A percentile compares a stretch with the other conserved stretches of the same genome.
Conservation (phyloP, 2,888 invertebrate genomes). For the Aphidius colemani region DNA sequence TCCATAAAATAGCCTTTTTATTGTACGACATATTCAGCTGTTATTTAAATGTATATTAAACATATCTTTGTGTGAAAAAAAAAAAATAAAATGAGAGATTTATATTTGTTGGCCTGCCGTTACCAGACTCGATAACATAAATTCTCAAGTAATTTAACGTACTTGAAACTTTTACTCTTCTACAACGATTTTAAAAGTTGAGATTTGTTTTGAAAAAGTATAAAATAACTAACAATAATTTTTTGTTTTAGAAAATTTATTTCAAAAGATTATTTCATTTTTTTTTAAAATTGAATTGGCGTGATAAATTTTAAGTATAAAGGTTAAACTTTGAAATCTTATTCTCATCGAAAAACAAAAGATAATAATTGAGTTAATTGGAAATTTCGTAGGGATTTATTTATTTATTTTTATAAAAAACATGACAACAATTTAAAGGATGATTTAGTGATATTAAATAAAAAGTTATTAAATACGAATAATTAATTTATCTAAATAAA, state of each 20-base stretch:
- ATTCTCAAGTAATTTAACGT: not conserved
- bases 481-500: no score
- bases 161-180: not conserved
- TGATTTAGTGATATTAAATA: no score
- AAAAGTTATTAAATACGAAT: no score
- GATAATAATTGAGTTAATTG: not conserved
- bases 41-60: no score
- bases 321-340: not conserved
- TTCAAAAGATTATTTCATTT: not conserved
- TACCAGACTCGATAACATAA: constrained; percentile 13
- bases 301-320: not conserved
- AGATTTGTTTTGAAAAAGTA: not conserved
- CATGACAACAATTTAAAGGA: no score
- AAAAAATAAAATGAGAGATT: not conserved
- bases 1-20: no score
- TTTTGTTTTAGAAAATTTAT: no score
- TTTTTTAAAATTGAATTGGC: not conserved
- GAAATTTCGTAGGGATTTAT: not conserved
- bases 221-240: not conserved
- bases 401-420: no score
- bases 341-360: not conserved
- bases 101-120: constrained; percentile 19
- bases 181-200: constrained; percentile 3
- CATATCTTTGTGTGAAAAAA: no score
- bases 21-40: no score